Base-by-base conservation (phyloP, 2,888 invertebrate genomes). In the Hecatera dysodea region DNA sequence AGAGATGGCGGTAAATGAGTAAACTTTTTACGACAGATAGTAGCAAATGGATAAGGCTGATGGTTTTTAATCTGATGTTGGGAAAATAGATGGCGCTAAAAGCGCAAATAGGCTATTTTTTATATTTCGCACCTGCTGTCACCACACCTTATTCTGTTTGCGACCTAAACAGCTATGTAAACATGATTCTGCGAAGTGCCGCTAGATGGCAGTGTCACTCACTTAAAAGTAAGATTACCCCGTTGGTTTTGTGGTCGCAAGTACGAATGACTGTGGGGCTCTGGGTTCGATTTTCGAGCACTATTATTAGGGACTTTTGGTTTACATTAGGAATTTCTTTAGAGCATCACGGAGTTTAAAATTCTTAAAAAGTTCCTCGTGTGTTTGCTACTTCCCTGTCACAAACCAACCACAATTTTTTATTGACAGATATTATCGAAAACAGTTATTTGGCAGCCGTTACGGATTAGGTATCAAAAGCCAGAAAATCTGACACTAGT, bases 81-180 rank as follows among this genome's bases (percentile, higher is more conserved):
- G 2, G 9, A 15, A 24, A 44, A 60, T 36, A 73, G 36, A 66
- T 55, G 53, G n/a, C n/a, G 11, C 0, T 72, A 52, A 1, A 24
- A 29, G 1, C 39, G 11, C 52, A 53, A 4, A 11, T 19, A 44
- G 7, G 44, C 19, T 19, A 44, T 44, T 19, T 36, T 36, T 36
- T 1, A 36, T 36, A 42, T 17, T 42, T 42, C 12, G 15, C 12
- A 11, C 39, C 39, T 15, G 4, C 39, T 39, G 3, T 39, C 15
- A 15, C 39, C 39, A 39, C 6, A n/a, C n/a, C n/a, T 33, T 7
- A 33, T 33, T 33, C 33, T 1, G 8, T 33, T 33, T 3, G 39
- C 39, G 27, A 15, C 22, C n/a, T 8, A 4, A 15, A 24, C 19
- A 19, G 17, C 17, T 24, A 6, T 44, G 24, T 24, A 8, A n/a